Base-by-base conservation (phyloP, 2,888 invertebrate genomes). In the Microctonus aethiopoides region DNA sequence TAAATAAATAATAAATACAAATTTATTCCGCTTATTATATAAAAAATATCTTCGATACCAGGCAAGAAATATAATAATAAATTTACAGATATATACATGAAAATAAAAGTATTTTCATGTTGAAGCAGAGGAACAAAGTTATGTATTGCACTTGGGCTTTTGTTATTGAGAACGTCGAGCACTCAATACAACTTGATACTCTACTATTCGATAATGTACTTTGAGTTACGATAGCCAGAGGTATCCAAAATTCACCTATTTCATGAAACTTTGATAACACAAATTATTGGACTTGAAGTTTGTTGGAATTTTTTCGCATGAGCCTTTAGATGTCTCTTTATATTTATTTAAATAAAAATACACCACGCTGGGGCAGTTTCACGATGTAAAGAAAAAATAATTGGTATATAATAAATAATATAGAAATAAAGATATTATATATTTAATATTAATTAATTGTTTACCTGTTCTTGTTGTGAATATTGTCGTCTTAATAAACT, bases 401-500 rank as follows among this genome's bases (percentile, higher is more conserved):
- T 9, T 9, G 10, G 1, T 36, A 46, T 36, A 46, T n/a, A 16
- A 16, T 16, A 16, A 46, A 5, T 46, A 46, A 4, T 46, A 29
- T 4, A 20, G 51, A 6, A 11, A 34, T 4, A 34, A 34, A 60
- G 32, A 36, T 56, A 46, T 1, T 11, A 39, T 10, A n/a, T 39
- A 9, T 46, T 46, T 5, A 46, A 46, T 46, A 46, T 26, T 0
- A 29, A 29, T n/a, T 20, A 41, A 26, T 6, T 32, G n/a, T 26
- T 29, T 76, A 85, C 87, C 83, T 90, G 89, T 81, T 94, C 94
- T 86, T 95, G 94, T 85, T 95, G 95, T 72, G 95, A 95, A 87
- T 94, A 95, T 86, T 96, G 96, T 57, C 96, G 90, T 67, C 94
- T 90, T 74, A 95, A 87, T 74, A 91, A 90, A 84, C 94, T 94